A percentile compares a stretch with the other conserved stretches of the same genome.
Conservation (phyloP, 2,888 invertebrate genomes). For the Cabera pusaria region DNA sequence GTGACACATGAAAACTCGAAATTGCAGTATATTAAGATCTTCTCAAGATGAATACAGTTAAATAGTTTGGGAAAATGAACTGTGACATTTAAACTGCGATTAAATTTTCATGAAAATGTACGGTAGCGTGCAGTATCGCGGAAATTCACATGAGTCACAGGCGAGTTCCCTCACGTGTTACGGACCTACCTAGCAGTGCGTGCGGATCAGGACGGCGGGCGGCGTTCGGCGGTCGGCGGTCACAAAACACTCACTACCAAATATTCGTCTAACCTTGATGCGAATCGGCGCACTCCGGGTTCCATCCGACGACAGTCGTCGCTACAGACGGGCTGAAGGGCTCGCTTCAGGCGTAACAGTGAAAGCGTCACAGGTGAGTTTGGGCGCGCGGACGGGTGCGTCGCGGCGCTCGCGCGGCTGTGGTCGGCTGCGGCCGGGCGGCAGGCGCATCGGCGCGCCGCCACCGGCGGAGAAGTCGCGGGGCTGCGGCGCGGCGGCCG, state of each 20-base stretch:
- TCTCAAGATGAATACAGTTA: no score
- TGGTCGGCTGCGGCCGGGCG: conserved; percentile 65
- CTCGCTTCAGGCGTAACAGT: conserved; percentile 70
- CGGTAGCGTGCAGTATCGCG: conserved; percentile 39
- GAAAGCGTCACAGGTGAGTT: conserved; percentile 54
- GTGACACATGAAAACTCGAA: no score
- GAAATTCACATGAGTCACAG: conserved; percentile 61
- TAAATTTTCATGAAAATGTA: conserved; percentile 25
- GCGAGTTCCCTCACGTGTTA: conserved; percentile 59
- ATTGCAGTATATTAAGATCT: no score
- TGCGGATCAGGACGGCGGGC: conserved; percentile 62
- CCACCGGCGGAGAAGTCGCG: conserved; percentile 70
- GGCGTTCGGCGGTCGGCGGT: conserved; percentile 46
- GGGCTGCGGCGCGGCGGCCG: conserved; percentile 76
- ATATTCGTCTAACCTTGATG: conserved; percentile 82
- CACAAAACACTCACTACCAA: conserved; percentile 81
- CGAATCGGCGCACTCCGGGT: conserved; percentile 82
- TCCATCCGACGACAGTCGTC: conserved; percentile 80
- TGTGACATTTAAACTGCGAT: no score
- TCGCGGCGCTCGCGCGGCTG: conserved; percentile 57
- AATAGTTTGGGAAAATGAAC: no score
- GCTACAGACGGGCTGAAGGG: conserved; percentile 74
- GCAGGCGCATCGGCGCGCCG: conserved; percentile 78
- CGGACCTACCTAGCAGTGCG: conserved; percentile 68
- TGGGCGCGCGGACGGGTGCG: conserved; percentile 42